A percentile compares a stretch with the other conserved stretches of the same genome.
Conservation (phyloP, 2,113 vertebrate species). For the Gavia stellata region DNA sequence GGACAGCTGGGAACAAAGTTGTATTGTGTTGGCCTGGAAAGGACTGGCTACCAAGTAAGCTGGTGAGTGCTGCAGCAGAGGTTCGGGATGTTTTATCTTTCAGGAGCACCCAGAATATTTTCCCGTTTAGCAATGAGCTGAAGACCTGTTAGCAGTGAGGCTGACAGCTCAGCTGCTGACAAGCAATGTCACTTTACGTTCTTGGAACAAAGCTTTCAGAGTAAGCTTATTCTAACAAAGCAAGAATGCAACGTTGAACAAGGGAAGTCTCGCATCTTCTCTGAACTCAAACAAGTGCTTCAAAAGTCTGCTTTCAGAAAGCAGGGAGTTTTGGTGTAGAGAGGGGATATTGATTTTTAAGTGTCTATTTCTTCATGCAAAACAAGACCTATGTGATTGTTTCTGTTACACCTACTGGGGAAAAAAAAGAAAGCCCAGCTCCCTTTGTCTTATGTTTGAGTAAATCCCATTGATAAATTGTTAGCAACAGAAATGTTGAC, state of each 20-base stretch:
- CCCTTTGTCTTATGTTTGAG: neutral
- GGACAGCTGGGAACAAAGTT: neutral
- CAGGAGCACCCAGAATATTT: neutral
- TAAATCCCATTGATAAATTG: neutral
- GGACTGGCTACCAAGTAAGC: neutral
- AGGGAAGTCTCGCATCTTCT: neutral
- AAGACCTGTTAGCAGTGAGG: neutral
- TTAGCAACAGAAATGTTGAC: neutral
- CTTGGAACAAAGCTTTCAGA: neutral
- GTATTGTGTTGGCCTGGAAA: neutral
- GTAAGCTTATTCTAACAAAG: neutral
- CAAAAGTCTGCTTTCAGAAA: neutral
- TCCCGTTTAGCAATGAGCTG: neutral
- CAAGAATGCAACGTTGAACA: neutral
- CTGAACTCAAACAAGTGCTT: neutral
- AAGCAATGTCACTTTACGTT: neutral
- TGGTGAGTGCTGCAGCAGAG: neutral
- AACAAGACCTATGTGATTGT: neutral
- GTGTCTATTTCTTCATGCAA: neutral
- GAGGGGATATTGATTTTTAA: accelerated
- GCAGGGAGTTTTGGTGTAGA: neutral
- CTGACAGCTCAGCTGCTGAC: neutral
- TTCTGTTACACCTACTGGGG: neutral
- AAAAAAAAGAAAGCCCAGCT: accelerated
- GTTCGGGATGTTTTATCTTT: neutral